Conservation (phyloP, 2,888 invertebrate genomes). For the Pogonocherus hispidulus region DNA sequence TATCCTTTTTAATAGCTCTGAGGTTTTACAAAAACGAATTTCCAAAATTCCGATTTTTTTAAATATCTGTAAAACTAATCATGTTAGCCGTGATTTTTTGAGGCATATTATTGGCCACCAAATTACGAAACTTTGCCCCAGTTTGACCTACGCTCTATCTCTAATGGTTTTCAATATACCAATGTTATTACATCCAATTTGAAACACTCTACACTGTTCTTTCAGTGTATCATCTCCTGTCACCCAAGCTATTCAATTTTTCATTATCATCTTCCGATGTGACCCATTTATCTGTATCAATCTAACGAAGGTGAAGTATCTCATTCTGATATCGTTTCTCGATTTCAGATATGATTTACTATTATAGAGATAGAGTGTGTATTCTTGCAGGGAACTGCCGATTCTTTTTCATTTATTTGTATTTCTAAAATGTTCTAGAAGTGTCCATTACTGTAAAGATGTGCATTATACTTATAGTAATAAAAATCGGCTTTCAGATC, state of each 20-base stretch:
- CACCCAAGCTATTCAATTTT: slow-evolving; percentile 26
- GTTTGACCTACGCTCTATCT: no score
- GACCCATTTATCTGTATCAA: slow-evolving; percentile 34
- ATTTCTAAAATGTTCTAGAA: slow-evolving; percentile 10
- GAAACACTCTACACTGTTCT: neutral
- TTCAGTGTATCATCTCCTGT: neutral
- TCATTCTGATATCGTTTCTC: slow-evolving; percentile 25
- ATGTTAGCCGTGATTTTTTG: no score
- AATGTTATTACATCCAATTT: no score
- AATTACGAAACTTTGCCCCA: no score
- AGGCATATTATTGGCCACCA: no score
- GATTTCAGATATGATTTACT: slow-evolving; percentile 31
- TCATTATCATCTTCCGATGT: slow-evolving; percentile 33
- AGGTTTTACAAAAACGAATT: no score
- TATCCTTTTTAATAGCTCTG: no score
- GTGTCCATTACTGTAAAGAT: neutral
- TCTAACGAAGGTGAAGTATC: slow-evolving; percentile 19
- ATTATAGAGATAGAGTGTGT: slow-evolving; percentile 30
- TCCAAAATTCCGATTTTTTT: no score
- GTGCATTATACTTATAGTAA: slow-evolving; percentile 5
- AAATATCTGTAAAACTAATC: no score
- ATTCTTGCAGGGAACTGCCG: neutral
- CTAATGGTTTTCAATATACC: no score
- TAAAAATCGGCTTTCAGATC: slow-evolving; percentile 1
- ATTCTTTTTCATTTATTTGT: slow-evolving; percentile 29